Evolutionary conservation across 2,797 vertebrate species (phyloP), one percentile per base, ranked within the genome.

Genomic region (Oreortyx pictus): DNA sequence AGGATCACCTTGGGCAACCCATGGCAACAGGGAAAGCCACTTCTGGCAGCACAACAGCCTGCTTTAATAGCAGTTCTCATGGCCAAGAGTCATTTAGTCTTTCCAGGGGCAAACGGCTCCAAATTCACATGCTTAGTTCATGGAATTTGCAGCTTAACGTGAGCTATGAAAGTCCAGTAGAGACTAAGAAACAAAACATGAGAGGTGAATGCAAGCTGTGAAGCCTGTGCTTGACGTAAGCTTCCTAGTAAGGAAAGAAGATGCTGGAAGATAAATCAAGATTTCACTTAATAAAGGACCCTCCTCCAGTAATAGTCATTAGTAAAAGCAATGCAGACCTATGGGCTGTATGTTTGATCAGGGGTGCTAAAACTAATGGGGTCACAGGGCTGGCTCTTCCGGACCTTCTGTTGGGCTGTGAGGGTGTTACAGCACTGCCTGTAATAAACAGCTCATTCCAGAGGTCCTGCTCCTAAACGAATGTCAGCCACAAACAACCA

Each of bases 1-100:
- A 82, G 59, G 47, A 22, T 94, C 43, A 59, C 88, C 79, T 90
- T 92, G 81, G 62, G 72, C 88, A 82, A 82, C 81, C n/a, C 57
- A n/a, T 23, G n/a, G 70, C 50, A 86, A 67, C 70, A 49, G 62
- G 61, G 49, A 90, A 90, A 87, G 76, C 44, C 50, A 72, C 65
- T 82, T 92, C 62, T 94, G 73, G 70, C 76, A 91, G 81, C 31
- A 83, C 72, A 94, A 67, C 35, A 66, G 72, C 0, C 17, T 15
- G 1, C 88, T 76, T 89, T 84, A 86, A 39, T 67, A 83, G 75
- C 84, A 86, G 29, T 67, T 35, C 57, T 70, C 43, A 52, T 70
- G 39, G 39, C 60, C 56, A 73, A 83, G 70, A 78, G 67, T 18
- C 67, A 47, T 81, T 89, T 72, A 37, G 43, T 91, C 56, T 44